Conservation (phyloP, 2,797 vertebrate genomes). For the Botia almorhae region DNA sequence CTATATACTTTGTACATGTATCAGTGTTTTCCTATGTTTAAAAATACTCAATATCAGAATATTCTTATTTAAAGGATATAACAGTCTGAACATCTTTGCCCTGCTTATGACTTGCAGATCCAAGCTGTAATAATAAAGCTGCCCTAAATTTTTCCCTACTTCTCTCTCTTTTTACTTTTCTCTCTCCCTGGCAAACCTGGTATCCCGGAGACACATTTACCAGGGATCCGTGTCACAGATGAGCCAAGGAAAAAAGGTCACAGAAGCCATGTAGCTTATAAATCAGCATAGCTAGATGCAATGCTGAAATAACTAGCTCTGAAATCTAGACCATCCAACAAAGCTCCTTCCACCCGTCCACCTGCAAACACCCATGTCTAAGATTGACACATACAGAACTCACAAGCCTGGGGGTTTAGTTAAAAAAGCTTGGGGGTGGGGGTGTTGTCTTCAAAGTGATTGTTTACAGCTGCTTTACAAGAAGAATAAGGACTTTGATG, state of each 20-base stretch:
- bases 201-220: constrained; percentile 59
- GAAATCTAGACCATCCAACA: constrained; percentile 55
- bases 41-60: not conserved
- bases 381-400: constrained; percentile 81
- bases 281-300: constrained; percentile 53
- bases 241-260: constrained; percentile 56
- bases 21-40: not conserved
- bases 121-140: constrained; percentile 10
- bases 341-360: constrained; percentile 70
- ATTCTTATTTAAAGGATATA: not conserved
- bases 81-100: constrained; percentile 2
- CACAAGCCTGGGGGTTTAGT: constrained; percentile 68
- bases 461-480: constrained; percentile 91
- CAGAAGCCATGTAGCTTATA: constrained; percentile 54
- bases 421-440: constrained; percentile 73
- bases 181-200: constrained; percentile 14
- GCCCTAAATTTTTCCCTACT: not conserved
- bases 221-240: constrained; percentile 22
- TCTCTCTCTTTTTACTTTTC: not conserved
- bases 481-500: constrained; percentile 76
- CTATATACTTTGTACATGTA: not conserved
- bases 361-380: constrained; percentile 77
- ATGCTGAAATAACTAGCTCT: constrained; percentile 45
- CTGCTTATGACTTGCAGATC: constrained; percentile 20
- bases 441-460: constrained; percentile 89